Evolutionary conservation across 2,113 vertebrate genomes (phyloP).

Genomic region (Bagarius yarrelli): DNA sequence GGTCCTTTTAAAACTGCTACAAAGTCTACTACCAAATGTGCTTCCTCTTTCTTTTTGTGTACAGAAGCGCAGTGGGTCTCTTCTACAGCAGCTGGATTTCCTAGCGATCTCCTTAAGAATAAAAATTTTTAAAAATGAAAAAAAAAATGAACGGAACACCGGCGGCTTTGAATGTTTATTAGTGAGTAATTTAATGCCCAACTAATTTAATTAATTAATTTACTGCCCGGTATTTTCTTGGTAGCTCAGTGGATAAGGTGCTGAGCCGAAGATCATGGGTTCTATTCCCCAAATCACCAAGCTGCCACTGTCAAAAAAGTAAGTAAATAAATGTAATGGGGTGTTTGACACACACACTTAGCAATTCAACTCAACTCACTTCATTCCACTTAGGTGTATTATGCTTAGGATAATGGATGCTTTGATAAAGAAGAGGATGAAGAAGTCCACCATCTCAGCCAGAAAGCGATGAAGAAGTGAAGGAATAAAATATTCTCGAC

Average conservation of each 20-base stretch:
- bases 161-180: too few relatives aligned
- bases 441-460: constrained; percentile 98
- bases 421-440: constrained; percentile 98
- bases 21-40: neutral
- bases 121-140: too few relatives aligned
- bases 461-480: constrained; percentile 92
- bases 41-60: neutral
- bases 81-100: neutral
- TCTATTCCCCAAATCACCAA: too few relatives aligned
- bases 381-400: constrained; percentile 97
- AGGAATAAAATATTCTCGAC: constrained; percentile 89
- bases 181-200: too few relatives aligned
- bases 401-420: constrained; percentile 93
- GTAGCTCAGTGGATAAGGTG: too few relatives aligned
- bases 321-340: too few relatives aligned
- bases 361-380: constrained; percentile 76
- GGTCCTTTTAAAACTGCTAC: neutral
- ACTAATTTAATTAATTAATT: too few relatives aligned
- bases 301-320: too few relatives aligned
- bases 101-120: too few relatives aligned
- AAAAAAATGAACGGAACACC: neutral
- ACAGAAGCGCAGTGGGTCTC: neutral
- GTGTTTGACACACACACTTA: neutral
- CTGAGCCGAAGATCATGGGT: too few relatives aligned
- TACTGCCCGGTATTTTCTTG: too few relatives aligned